phyloP scores from a whole-genome alignment of 2,113 vertebrate species.

The rat (Rattus norvegicus) region GRCr8 NC_086023.1:79426001-79426500 shows the following conservation, averaged over 20 bases:
- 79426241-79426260: neutral
- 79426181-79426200: slow-evolving; percentile 41
- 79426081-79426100: slow-evolving; percentile 12
- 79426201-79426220: slow-evolving; percentile 65
- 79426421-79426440: neutral
- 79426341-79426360: slow-evolving; percentile 40
- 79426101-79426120: neutral
- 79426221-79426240: slow-evolving; percentile 52
- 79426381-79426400: neutral
- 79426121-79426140: slow-evolving; percentile 16
- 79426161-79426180: slow-evolving; percentile 38
- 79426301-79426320: neutral
- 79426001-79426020: slow-evolving; percentile 60
- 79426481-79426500: neutral
- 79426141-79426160: slow-evolving; percentile 59
- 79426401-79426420: neutral
- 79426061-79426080: slow-evolving; percentile 28
- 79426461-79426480: neutral
- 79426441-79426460: neutral
- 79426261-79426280: slow-evolving; percentile 37
- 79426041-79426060: slow-evolving; percentile 48
- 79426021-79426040: slow-evolving; percentile 65
- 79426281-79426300: neutral
- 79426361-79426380: slow-evolving; percentile 1
- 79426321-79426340: neutral